Conservation (phyloP, 1,140 invertebrate species). For the Drosophila neocordata region DNA sequence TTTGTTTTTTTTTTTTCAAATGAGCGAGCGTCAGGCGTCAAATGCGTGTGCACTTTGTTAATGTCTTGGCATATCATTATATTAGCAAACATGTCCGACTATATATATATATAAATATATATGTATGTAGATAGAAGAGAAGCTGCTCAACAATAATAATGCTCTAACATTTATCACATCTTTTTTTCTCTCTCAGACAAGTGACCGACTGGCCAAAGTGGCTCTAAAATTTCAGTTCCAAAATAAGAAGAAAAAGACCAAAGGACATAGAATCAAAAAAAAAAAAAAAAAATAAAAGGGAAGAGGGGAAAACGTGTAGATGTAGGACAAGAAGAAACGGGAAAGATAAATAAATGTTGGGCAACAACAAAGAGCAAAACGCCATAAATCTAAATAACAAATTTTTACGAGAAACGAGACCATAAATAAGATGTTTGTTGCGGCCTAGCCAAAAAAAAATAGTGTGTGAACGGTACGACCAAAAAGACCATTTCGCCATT, state of each 20-base stretch:
- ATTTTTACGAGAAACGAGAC: constrained; percentile 80
- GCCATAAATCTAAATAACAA: constrained; percentile 81
- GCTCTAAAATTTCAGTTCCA: constrained; percentile 77
- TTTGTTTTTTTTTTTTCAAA: constrained; percentile 2
- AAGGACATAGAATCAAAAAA: constrained; percentile 23
- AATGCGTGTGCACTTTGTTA: constrained; percentile 54
- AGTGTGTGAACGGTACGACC: constrained; percentile 33
- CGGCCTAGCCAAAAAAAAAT: constrained; percentile 51
- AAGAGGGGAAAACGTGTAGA: constrained; percentile 20
- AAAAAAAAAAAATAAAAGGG: constrained; percentile 24
- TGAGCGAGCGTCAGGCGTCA: constrained; percentile 13
- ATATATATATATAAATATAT: not conserved
- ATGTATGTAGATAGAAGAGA: not conserved
- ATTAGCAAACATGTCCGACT: constrained; percentile 32
- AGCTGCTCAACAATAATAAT: constrained; percentile 53
- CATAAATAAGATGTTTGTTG: constrained; percentile 77
- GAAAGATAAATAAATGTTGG: constrained; percentile 75
- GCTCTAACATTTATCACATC: constrained; percentile 58
- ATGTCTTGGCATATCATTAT: constrained; percentile 48
- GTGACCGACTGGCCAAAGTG: constrained; percentile 66
- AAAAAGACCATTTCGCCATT: constrained; percentile 23
- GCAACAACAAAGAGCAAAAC: constrained; percentile 78
- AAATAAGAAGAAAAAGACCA: constrained; percentile 43
- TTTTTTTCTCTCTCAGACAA: constrained; percentile 40
- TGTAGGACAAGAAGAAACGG: constrained; percentile 21